Conservation (phyloP, 1,140 invertebrate species). For the Copidosoma floridanum region DNA sequence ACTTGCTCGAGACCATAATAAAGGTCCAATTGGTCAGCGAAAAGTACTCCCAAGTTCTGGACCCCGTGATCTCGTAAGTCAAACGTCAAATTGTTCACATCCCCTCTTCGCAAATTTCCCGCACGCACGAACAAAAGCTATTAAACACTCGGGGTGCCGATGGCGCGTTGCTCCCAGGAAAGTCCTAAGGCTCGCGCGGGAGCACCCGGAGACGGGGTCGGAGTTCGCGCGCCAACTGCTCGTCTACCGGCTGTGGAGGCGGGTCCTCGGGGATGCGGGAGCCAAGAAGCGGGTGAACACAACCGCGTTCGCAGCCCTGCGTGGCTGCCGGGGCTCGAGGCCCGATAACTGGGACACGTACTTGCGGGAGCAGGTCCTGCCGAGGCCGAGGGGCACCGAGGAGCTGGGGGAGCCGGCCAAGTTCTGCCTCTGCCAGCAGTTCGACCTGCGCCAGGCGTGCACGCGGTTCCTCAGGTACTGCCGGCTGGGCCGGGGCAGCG, state of each 20-base stretch:
- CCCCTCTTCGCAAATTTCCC: no score
- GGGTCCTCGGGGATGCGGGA: constrained; percentile 40
- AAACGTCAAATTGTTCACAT: not conserved
- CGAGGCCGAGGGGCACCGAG: not conserved
- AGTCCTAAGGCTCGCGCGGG: constrained; percentile 42
- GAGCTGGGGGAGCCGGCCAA: constrained; percentile 29
- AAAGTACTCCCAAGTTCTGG: constrained; percentile 45
- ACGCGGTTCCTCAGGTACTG: constrained; percentile 45
- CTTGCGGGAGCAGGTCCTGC: constrained; percentile 24
- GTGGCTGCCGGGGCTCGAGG: constrained; percentile 33
- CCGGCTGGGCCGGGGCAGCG: constrained; percentile 23
- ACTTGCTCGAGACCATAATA: constrained; percentile 49
- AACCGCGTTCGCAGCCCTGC: constrained; percentile 41
- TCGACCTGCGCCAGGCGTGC: constrained; percentile 47
- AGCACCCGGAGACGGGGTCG: constrained; percentile 38
- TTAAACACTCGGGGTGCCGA: no score
- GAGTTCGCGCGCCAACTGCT: constrained; percentile 52
- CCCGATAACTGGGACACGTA: constrained; percentile 6
- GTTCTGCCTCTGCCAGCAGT: constrained; percentile 44
- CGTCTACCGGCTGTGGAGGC: constrained; percentile 49
- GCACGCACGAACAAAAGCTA: no score
- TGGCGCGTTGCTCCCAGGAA: constrained; percentile 40
- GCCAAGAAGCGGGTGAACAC: constrained; percentile 43
- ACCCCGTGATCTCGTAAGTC: constrained; percentile 52
- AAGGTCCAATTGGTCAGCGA: constrained; percentile 47